Percentiles rank a stretch among this genome's conserved stretches.
Conservation (phyloP, 2,888 invertebrate species). For the Oscheius onirici region DNA sequence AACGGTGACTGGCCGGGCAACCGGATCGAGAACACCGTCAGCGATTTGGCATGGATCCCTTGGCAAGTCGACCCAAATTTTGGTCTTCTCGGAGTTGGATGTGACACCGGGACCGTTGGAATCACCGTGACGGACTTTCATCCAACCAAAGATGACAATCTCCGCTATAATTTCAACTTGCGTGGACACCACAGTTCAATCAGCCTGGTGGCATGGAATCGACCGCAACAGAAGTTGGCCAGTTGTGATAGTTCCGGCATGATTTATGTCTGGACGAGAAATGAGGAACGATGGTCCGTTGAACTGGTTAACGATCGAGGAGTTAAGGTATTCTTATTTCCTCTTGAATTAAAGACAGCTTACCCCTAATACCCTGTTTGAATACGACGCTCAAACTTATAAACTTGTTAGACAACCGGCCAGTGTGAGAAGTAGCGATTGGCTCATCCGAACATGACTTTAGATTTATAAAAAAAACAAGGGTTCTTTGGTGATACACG, state of each 20-base stretch:
- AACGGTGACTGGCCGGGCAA: constrained; percentile 67
- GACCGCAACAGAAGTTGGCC: constrained; percentile 95
- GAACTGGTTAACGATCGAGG: constrained; percentile 97
- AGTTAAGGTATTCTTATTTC: constrained; percentile 78
- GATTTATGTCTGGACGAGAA: constrained; percentile 99
- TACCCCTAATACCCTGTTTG: too few species aligned
- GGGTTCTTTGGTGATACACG: too few species aligned
- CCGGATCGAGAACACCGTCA: constrained; percentile 56
- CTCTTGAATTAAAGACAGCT: too few species aligned
- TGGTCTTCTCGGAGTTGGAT: constrained; percentile 61
- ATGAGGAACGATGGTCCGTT: constrained; percentile 98
- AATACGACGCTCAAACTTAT: too few species aligned
- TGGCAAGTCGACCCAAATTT: constrained; percentile 38
- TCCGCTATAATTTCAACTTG: constrained; percentile 85
- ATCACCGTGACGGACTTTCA: constrained; percentile 64
- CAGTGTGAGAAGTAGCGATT: too few species aligned
- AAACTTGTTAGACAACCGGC: too few species aligned
- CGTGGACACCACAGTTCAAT: constrained; percentile 83
- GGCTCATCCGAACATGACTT: too few species aligned
- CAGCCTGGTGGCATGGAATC: constrained; percentile 89
- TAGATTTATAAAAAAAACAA: too few species aligned
- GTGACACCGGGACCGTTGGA: constrained; percentile 68
- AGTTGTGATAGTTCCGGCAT: constrained; percentile 92
- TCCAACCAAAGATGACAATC: constrained; percentile 43
- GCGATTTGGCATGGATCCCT: constrained; percentile 49